Evolutionary conservation across 2,888 invertebrate genomes (phyloP).

Genomic region (Bombylius discolor): DNA sequence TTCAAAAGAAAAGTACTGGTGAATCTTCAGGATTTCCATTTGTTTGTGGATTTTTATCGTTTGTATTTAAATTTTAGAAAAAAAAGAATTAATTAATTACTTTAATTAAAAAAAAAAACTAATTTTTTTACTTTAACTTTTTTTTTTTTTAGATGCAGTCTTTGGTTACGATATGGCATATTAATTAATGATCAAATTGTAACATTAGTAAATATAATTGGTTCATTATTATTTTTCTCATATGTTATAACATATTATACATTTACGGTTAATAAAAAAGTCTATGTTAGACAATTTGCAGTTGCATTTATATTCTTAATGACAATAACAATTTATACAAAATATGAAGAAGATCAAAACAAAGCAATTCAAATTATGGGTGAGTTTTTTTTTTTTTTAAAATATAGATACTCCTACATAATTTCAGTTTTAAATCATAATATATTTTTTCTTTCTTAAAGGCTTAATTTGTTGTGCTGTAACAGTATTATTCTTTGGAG

Average conservation of each 20-base stretch:
- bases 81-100: constrained; percentile 19
- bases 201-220: constrained; percentile 62
- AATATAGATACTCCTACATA: background rate
- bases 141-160: constrained; percentile 43
- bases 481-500: constrained; percentile 67
- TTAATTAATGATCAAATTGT: constrained; percentile 58
- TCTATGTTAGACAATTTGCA: constrained; percentile 48
- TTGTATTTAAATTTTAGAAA: constrained; percentile 29
- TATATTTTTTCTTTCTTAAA: constrained; percentile 29
- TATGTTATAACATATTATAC: constrained; percentile 59
- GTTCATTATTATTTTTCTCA: constrained; percentile 52
- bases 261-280: constrained; percentile 57
- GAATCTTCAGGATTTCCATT: constrained; percentile 67
- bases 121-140: background rate
- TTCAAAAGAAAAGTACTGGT: constrained; percentile 58
- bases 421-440: background rate
- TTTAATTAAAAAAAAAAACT: background rate
- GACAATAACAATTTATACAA: constrained; percentile 45
- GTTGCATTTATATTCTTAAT: constrained; percentile 41
- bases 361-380: constrained; percentile 51
- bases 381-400: constrained; percentile 18
- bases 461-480: constrained; percentile 55
- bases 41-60: constrained; percentile 63
- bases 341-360: constrained; percentile 40
- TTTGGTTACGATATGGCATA: constrained; percentile 73